phyloP scores from a whole-genome alignment of 1,140 invertebrate species.

The Zaprionus ornatus region DNA sequence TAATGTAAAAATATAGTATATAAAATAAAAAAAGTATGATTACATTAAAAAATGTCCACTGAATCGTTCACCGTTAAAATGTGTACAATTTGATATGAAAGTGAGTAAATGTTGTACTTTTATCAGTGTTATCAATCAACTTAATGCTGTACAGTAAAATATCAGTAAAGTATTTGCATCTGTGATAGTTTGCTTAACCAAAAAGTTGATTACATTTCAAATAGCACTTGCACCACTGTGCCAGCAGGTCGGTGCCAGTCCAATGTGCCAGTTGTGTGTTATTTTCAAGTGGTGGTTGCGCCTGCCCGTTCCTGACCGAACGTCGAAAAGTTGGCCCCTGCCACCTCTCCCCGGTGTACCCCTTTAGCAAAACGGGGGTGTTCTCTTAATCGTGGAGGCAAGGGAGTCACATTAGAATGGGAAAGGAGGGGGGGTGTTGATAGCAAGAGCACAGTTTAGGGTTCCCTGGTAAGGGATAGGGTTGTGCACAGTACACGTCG shows the following conservation, averaged over 20 bases:
- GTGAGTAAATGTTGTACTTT: too few species aligned
- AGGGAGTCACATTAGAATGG: too few species aligned
- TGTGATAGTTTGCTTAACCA: neutral
- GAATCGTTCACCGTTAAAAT: too few species aligned
- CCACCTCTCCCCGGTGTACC: constrained; percentile 7
- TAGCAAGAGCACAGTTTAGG: neutral
- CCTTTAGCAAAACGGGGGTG: neutral
- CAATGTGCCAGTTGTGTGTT: constrained; percentile 14
- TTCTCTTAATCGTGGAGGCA: too few species aligned
- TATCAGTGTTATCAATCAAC: too few species aligned
- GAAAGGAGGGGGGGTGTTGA: too few species aligned
- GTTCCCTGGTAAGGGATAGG: constrained; percentile 14
- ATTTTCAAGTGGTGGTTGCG: constrained; percentile 30
- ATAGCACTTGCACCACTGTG: constrained; percentile 19
- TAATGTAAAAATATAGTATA: too few species aligned
- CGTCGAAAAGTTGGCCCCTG: constrained; percentile 27
- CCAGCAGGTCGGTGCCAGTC: constrained; percentile 5
- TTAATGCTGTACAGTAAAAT: too few species aligned
- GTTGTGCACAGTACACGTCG: constrained; percentile 13
- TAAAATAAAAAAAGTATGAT: too few species aligned
- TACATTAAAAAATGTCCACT: too few species aligned
- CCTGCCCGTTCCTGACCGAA: constrained; percentile 21
- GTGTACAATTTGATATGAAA: too few species aligned
- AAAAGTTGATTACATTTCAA: neutral
- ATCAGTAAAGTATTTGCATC: too few species aligned